Conservation (phyloP, 2,888 invertebrate genomes). For the Alloscopus bannaensis region DNA sequence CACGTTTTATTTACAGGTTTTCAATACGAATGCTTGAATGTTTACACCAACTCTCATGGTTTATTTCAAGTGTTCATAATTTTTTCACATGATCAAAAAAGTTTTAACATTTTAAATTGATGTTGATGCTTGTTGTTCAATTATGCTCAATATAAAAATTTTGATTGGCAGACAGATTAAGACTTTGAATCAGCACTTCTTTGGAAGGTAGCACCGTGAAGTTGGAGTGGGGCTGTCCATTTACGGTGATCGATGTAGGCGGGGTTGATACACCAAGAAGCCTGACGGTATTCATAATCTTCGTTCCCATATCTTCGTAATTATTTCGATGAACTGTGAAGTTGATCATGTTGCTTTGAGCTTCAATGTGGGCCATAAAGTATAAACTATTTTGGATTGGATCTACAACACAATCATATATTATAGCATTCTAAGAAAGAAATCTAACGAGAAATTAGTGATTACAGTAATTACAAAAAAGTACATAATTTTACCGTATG, state of each 20-base stretch:
- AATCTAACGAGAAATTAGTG: neutral
- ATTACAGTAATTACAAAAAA: neutral
- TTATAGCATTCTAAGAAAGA: neutral
- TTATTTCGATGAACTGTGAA: conserved; percentile 52
- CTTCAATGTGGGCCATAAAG: conserved; percentile 57
- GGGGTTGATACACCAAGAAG: conserved; percentile 62
- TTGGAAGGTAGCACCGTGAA: conserved; percentile 56
- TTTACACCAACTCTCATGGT: too few species aligned
- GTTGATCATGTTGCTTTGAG: conserved; percentile 32
- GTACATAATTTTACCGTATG: conserved; percentile 64
- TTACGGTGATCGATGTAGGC: conserved; percentile 56
- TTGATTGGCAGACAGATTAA: conserved; percentile 9
- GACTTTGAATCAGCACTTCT: conserved; percentile 59
- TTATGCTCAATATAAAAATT: neutral
- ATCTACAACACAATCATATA: neutral
- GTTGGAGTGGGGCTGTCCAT: conserved; percentile 58
- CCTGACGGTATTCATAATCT: conserved; percentile 56
- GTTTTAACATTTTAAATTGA: too few species aligned
- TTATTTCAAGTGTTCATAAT: too few species aligned
- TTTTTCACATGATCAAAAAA: too few species aligned
- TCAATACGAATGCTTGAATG: too few species aligned
- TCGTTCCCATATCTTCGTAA: conserved; percentile 59
- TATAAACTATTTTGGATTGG: conserved; percentile 64
- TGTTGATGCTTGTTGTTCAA: too few species aligned
- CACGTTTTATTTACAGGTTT: too few species aligned